Percentiles rank a stretch among this genome's conserved stretches.
Evolutionary conservation across 2,888 invertebrate species (phyloP).

Genomic region (Microplitis manilae): DNA sequence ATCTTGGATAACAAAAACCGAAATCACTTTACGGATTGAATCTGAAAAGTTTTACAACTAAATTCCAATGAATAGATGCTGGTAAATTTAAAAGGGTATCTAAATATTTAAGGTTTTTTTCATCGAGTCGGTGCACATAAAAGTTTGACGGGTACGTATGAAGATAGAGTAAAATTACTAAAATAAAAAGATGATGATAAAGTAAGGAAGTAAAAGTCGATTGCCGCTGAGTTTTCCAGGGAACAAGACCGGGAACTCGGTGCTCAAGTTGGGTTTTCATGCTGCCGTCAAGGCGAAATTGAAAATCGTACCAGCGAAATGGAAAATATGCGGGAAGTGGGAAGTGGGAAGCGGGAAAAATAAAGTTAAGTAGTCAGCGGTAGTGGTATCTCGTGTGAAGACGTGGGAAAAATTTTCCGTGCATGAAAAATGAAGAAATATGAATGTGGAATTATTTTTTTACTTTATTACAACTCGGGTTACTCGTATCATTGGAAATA

Average conservation of each 20-base stretch:
- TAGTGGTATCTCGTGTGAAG: neutral
- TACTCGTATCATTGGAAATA: too few relatives aligned
- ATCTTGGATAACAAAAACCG: neutral
- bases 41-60: neutral
- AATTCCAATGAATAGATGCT: neutral
- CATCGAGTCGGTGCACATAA: neutral
- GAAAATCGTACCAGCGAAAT: conserved; percentile 6
- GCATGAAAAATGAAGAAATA: too few relatives aligned
- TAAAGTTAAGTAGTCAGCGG: neutral
- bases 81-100: neutral
- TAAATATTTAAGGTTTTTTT: neutral
- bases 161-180: neutral
- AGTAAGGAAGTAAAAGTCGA: conserved; percentile 8
- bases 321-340: neutral
- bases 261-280: neutral
- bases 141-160: neutral
- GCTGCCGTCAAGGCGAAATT: neutral
- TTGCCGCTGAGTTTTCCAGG: neutral
- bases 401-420: too few relatives aligned
- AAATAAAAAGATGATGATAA: conserved; percentile 6
- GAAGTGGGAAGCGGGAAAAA: neutral
- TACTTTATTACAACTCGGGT: too few relatives aligned
- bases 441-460: too few relatives aligned
- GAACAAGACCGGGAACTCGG: neutral
- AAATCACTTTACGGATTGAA: neutral